phyloP scores from a whole-genome alignment of 2,113 vertebrate genomes.

The Salvator merianae region DNA sequence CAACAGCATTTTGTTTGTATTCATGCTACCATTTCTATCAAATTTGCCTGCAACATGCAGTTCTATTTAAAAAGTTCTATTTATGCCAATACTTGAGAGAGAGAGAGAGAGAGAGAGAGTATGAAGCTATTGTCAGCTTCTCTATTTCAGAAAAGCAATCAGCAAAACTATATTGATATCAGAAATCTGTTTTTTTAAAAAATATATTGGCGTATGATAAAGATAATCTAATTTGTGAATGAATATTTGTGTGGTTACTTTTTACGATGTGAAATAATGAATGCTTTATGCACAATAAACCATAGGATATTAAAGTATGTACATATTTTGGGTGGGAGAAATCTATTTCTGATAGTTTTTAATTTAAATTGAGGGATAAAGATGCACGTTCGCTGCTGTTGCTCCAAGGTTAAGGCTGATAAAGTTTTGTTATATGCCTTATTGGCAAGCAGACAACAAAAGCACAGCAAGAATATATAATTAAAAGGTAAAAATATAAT shows the following conservation, averaged over 20 bases:
- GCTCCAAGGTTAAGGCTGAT: not conserved
- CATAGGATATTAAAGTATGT: conserved; percentile 71
- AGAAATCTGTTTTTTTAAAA: conserved; percentile 68
- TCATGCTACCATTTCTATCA: conserved; percentile 70
- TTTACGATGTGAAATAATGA: conserved; percentile 78
- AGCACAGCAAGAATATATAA: not conserved
- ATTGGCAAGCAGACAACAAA: not conserved
- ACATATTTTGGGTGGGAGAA: conserved; percentile 72
- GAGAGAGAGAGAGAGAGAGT: conserved; percentile 64
- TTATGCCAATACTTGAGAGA: conserved; percentile 69
- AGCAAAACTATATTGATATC: conserved; percentile 73
- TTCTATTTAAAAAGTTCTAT: conserved; percentile 67
- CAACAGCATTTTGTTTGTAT: conserved; percentile 72
- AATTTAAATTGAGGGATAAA: conserved; percentile 62
- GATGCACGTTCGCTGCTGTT: not conserved
- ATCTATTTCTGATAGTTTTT: conserved; percentile 61
- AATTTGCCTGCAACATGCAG: conserved; percentile 64
- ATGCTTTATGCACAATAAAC: conserved; percentile 77
- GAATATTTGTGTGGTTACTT: conserved; percentile 77
- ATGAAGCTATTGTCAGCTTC: conserved; percentile 86
- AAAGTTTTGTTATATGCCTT: not conserved
- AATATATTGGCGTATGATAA: conserved; percentile 76
- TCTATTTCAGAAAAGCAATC: conserved; percentile 72
- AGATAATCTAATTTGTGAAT: conserved; percentile 76
- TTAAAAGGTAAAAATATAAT: not conserved